Conservation (phyloP, 2,888 invertebrate species). For the Scaptomyza polygonia region DNA sequence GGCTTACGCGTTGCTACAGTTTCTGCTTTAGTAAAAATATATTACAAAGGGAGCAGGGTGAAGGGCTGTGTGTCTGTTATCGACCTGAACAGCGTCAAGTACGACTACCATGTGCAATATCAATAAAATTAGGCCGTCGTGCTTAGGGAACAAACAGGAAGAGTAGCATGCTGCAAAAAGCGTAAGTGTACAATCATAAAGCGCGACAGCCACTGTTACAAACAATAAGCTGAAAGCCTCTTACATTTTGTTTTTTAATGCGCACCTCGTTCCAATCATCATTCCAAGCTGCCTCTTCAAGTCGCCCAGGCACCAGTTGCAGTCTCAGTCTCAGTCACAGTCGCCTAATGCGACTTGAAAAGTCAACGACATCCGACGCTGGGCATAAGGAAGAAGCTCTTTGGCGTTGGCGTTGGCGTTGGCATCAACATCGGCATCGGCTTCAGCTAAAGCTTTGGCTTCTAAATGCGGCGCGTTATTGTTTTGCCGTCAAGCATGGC, state of each 20-base stretch:
- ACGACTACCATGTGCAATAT: conserved; percentile 76
- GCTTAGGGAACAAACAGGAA: conserved; percentile 1
- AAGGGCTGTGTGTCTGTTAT: conserved; percentile 28
- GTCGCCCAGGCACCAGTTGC: not conserved
- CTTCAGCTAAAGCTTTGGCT: conserved; percentile 49
- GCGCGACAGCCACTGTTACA: conserved; percentile 68
- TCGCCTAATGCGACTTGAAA: conserved; percentile 77
- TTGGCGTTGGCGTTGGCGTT: not conserved
- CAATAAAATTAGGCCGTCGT: conserved; percentile 73
- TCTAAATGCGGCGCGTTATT: conserved; percentile 67
- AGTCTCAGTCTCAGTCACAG: conserved; percentile 33
- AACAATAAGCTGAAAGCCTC: conserved; percentile 80
- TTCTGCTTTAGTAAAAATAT: conserved; percentile 51
- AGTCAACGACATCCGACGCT: conserved; percentile 74
- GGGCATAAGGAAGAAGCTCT: conserved; percentile 19
- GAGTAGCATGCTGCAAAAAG: not conserved
- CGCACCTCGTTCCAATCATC: conserved; percentile 57
- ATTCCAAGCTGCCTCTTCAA: conserved; percentile 36
- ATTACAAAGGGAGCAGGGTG: conserved; percentile 33
- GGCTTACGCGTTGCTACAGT: conserved; percentile 26
- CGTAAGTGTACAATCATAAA: conserved; percentile 65
- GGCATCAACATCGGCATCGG: not conserved
- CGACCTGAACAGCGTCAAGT: conserved; percentile 65
- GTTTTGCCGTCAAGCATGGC: conserved; percentile 56
- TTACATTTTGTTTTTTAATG: conserved; percentile 78